A percentile compares a stretch with the other conserved stretches of the same genome.
Conservation (phyloP, 2,888 invertebrate genomes). For the Melanargia galathea region DNA sequence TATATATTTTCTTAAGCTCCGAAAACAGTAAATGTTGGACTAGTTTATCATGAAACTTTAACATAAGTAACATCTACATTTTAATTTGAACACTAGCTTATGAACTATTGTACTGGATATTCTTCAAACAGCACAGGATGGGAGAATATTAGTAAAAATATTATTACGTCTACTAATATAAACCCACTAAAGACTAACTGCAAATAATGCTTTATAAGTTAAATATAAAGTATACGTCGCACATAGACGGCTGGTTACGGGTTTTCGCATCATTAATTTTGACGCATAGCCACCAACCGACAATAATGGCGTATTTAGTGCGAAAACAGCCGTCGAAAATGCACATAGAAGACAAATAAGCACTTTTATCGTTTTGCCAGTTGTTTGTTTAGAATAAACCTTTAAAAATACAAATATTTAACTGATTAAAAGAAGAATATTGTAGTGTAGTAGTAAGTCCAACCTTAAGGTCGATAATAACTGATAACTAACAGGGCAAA, state of each 20-base stretch:
- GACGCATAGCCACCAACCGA: slow-evolving; percentile 22
- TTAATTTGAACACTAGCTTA: too few species aligned
- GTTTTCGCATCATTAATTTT: slow-evolving; percentile 28
- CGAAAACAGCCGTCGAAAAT: slow-evolving; percentile 20
- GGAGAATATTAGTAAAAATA: too few species aligned
- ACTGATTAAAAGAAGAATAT: neutral
- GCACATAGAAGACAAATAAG: slow-evolving; percentile 22
- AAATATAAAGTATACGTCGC: slow-evolving; percentile 16
- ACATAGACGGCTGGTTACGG: slow-evolving; percentile 23
- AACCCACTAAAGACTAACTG: slow-evolving; percentile 6
- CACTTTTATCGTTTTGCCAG: slow-evolving; percentile 18
- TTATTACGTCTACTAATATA: neutral
- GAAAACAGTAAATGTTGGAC: neutral
- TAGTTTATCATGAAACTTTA: neutral
- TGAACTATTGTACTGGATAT: too few species aligned
- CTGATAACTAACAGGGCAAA: too few species aligned
- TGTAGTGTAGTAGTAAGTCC: too few species aligned
- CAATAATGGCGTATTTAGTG: slow-evolving; percentile 26
- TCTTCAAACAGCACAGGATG: neutral
- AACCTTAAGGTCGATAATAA: neutral
- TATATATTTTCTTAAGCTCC: neutral
- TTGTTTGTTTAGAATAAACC: slow-evolving; percentile 5
- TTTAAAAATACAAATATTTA: neutral
- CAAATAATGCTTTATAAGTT: slow-evolving; percentile 18
- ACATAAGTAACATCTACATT: neutral